phyloP scores from a whole-genome alignment of 2,113 vertebrate species.

The Myiagra hebetior region DNA sequence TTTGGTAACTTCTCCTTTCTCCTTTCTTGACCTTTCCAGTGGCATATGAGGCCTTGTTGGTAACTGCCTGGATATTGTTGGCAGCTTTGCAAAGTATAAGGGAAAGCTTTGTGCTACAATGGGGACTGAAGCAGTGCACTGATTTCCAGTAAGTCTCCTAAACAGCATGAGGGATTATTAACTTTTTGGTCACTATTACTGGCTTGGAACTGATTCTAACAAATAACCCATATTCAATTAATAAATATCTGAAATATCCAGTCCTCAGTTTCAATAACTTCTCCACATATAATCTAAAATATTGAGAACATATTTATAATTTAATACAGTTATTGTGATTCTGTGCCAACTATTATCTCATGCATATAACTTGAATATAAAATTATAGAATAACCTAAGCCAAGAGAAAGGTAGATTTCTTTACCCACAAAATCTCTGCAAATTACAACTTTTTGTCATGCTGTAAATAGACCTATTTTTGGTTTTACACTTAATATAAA shows the following conservation, averaged over 20 bases:
- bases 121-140: not conserved
- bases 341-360: conserved; percentile 44
- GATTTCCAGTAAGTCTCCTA: not conserved
- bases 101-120: not conserved
- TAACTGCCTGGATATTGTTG: not conserved
- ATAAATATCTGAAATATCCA: not conserved
- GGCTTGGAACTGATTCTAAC: not conserved
- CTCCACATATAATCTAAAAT: not conserved
- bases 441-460: not conserved
- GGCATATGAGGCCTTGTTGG: not conserved
- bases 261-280: not conserved
- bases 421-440: not conserved
- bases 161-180: not conserved
- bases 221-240: not conserved
- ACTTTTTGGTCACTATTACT: not conserved
- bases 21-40: not conserved
- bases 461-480: not conserved
- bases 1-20: not conserved
- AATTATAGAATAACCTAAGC: not conserved
- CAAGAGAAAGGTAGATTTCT: not conserved
- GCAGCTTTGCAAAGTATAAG: not conserved
- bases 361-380: not conserved
- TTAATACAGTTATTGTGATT: not conserved
- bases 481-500: not conserved
- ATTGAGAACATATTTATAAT: conserved; percentile 10